phyloP scores from a whole-genome alignment of 2,797 vertebrate genomes.

The Falco concolor region DNA sequence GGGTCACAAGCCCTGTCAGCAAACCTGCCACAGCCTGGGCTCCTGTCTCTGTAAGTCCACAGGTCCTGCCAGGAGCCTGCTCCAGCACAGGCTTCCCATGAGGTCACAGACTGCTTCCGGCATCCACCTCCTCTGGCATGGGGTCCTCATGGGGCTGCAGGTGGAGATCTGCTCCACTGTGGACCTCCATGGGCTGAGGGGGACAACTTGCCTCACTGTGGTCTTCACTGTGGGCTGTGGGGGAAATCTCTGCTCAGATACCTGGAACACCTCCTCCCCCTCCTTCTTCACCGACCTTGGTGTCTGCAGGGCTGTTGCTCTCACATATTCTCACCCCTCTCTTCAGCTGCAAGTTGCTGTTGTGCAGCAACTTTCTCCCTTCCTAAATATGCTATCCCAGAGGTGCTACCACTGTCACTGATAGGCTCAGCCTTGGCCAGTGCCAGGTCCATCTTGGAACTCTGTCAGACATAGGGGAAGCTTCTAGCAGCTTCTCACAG shows the following conservation, averaged over 20 bases:
- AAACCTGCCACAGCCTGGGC: no score
- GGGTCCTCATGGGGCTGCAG: no score
- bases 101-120: no score
- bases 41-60: no score
- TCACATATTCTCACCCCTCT: not conserved
- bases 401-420: no score
- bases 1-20: no score
- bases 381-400: not conserved
- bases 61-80: no score
- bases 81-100: no score
- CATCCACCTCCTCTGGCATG: no score
- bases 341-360: not conserved
- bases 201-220: no score
- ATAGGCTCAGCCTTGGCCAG: not conserved
- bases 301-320: not conserved
- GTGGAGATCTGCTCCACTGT: no score
- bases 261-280: not conserved
- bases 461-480: not conserved
- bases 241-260: not conserved
- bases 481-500: not conserved
- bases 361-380: not conserved
- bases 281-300: not conserved
- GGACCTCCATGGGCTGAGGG: no score
- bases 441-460: not conserved
- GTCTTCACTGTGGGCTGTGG: not conserved